phyloP scores from a whole-genome alignment of 2,797 vertebrate species.

The Etheostoma perlongum region DNA sequence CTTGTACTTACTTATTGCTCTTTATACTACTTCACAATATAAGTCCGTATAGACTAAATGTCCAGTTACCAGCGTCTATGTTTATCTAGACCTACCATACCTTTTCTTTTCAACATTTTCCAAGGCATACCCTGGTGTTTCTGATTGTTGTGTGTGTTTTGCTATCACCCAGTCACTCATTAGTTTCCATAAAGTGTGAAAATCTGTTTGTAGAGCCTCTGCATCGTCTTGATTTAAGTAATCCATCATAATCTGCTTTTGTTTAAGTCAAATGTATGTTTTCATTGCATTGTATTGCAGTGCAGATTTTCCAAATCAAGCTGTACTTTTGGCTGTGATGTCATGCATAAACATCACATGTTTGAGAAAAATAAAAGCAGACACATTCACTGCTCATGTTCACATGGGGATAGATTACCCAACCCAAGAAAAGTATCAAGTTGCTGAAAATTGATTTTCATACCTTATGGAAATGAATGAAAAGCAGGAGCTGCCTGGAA shows the following conservation, averaged over 20 bases:
- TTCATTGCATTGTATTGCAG: conserved; percentile 22
- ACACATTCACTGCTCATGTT: conserved; percentile 9
- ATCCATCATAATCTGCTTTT: conserved; percentile 55
- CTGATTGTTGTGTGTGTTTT: conserved; percentile 8
- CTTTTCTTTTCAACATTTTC: neutral
- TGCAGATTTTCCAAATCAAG: conserved; percentile 27
- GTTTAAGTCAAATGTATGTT: conserved; percentile 33
- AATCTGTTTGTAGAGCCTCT: conserved; percentile 33
- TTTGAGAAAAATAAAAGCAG: conserved; percentile 32
- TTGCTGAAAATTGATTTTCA: conserved; percentile 30
- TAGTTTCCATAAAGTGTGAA: conserved; percentile 33
- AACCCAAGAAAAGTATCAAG: conserved; percentile 9
- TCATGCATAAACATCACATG: neutral
- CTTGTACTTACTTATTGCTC: no score
- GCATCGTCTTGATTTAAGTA: conserved; percentile 25
- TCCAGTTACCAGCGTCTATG: neutral
- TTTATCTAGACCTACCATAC: neutral
- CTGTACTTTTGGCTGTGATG: neutral
- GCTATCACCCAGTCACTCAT: conserved; percentile 3
- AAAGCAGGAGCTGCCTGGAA: neutral
- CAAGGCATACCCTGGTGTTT: neutral
- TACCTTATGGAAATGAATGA: conserved; percentile 20
- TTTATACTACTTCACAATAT: no score
- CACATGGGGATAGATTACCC: conserved; percentile 31
- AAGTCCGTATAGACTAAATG: no score